These are phyloP conservation scores for Ophiodon elongatus DNA, from an alignment of 2,113 vertebrate species.

Conservation along the genomic window DNA sequence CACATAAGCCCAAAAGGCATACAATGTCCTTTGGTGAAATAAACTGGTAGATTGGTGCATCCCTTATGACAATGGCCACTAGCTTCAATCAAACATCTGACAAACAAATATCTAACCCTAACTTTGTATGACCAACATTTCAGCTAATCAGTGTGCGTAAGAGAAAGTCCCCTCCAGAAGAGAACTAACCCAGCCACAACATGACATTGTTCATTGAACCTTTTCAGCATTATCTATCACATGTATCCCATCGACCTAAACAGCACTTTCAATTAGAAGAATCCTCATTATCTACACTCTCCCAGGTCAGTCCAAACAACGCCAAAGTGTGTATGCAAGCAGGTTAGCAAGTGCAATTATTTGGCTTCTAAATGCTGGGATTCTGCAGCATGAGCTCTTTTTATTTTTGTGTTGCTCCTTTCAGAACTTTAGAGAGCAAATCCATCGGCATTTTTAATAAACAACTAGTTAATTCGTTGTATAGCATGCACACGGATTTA, in stretches of 20 bases:
- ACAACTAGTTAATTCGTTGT: neutral
- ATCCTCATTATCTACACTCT: neutral
- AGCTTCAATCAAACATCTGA: no score
- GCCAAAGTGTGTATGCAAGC: conserved; percentile 10
- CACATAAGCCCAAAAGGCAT: no score
- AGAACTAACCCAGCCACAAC: neutral
- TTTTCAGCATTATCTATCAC: neutral
- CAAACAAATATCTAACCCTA: no score
- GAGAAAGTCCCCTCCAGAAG: neutral
- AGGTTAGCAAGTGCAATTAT: neutral
- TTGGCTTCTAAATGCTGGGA: neutral
- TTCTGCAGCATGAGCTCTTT: conserved; percentile 21
- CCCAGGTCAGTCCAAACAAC: conserved; percentile 3
- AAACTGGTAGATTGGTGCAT: no score
- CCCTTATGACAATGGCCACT: no score
- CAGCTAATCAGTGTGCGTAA: neutral
- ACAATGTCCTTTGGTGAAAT: no score
- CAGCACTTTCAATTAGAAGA: neutral
- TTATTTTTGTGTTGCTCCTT: neutral
- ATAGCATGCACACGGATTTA: neutral
- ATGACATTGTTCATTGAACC: neutral
- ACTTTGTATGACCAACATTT: neutral
- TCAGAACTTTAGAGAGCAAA: neutral
- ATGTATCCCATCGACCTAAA: neutral
- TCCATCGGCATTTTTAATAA: neutral